These are phyloP conservation scores for Minunthozetes semirufus DNA, from an alignment of 2,888 invertebrate species.

Conservation along the genomic window DNA sequence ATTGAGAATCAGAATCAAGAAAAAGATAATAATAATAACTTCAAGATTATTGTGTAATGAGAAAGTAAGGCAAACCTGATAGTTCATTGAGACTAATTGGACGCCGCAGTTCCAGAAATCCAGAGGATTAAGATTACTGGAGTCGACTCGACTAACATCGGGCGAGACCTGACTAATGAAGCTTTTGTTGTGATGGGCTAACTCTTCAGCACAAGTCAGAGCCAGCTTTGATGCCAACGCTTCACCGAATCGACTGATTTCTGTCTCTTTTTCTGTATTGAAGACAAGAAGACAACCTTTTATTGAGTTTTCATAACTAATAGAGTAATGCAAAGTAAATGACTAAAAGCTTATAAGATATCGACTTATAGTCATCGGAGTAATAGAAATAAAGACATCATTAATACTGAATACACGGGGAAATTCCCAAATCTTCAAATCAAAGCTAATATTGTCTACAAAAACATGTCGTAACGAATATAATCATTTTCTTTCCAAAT, in stretches of 20 bases:
- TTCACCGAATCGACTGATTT: constrained; percentile 47
- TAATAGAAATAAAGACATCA: too few relatives aligned
- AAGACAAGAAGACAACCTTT: background rate
- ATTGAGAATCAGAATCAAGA: background rate
- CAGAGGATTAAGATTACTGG: constrained; percentile 52
- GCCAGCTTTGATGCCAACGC: constrained; percentile 47
- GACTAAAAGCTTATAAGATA: too few relatives aligned
- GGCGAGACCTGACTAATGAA: constrained; percentile 53
- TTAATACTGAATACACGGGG: too few relatives aligned
- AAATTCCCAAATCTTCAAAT: too few relatives aligned
- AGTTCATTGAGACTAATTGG: constrained; percentile 53
- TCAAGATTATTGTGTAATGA: background rate
- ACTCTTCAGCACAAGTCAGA: constrained; percentile 48
- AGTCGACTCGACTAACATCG: constrained; percentile 54
- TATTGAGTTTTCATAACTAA: background rate
- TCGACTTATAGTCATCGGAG: too few relatives aligned
- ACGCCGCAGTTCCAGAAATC: constrained; percentile 58
- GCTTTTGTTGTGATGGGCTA: constrained; percentile 49
- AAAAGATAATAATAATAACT: constrained; percentile 3
- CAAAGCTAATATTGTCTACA: too few relatives aligned
- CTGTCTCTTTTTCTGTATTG: constrained; percentile 48
- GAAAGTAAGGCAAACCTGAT: constrained; percentile 31
- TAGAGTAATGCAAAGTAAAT: background rate
- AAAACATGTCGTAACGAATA: too few relatives aligned
- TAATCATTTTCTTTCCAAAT: too few relatives aligned